Conservation (phyloP, 2,797 vertebrate species). For the Sparus aurata region DNA sequence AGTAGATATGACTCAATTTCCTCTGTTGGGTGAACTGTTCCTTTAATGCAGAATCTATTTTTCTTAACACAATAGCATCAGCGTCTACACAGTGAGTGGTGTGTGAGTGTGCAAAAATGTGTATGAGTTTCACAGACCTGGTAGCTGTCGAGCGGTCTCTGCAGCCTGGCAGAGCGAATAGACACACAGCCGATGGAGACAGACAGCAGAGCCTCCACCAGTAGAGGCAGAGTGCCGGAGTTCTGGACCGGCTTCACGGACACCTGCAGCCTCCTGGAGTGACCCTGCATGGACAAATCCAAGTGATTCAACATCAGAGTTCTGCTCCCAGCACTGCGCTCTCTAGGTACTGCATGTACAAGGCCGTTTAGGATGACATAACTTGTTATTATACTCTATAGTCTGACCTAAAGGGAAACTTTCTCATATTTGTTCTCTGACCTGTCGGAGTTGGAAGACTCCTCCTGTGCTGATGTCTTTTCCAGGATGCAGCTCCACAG, state of each 20-base stretch:
- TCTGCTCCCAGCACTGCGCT: slow-evolving; percentile 7
- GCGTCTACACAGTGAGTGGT: background rate
- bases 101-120: background rate
- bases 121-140: slow-evolving; percentile 87
- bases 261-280: slow-evolving; percentile 96
- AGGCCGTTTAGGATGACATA: slow-evolving; percentile 1
- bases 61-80: background rate
- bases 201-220: slow-evolving; percentile 95
- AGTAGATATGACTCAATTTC: too few relatives aligned
- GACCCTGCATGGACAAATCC: slow-evolving; percentile 85
- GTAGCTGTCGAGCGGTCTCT: slow-evolving; percentile 97
- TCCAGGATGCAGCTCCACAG: slow-evolving; percentile 93
- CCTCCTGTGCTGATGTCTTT: slow-evolving; percentile 97
- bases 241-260: slow-evolving; percentile 94
- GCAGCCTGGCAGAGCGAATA: slow-evolving; percentile 94
- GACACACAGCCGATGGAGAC: slow-evolving; percentile 95
- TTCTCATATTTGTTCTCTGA: slow-evolving; percentile 59
- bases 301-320: slow-evolving; percentile 22
- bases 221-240: slow-evolving; percentile 94
- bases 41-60: background rate
- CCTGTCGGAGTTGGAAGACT: slow-evolving; percentile 97
- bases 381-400: slow-evolving; percentile 9
- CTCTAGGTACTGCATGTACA: background rate
- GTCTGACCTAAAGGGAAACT: slow-evolving; percentile 15
- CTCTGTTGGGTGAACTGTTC: too few relatives aligned